Evolutionary conservation across 2,888 invertebrate genomes (phyloP).

Genomic region (Julus scanicus): DNA sequence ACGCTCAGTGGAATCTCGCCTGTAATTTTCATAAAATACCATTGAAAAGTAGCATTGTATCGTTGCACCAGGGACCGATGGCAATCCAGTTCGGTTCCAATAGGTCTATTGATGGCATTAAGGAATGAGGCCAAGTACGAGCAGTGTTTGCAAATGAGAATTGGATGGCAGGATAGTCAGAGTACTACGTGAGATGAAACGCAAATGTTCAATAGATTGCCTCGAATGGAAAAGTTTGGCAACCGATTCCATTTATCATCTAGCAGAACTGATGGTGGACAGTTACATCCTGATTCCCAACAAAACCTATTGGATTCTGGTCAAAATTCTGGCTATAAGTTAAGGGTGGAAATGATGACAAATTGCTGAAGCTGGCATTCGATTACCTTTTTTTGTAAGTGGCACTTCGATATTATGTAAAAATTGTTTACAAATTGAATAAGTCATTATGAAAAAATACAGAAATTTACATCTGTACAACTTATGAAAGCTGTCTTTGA

Average conservation of each 20-base stretch:
- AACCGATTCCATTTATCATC: slow-evolving; percentile 6
- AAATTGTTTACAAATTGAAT: background rate
- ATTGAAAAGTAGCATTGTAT: background rate
- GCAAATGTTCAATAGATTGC: background rate
- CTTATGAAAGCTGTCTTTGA: too few species aligned
- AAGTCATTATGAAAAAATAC: background rate
- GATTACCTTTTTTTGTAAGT: background rate
- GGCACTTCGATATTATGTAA: background rate
- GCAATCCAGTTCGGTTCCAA: background rate
- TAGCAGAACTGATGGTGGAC: background rate
- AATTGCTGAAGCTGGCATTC: background rate
- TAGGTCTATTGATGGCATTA: slow-evolving; percentile 8
- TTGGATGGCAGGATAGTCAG: background rate
- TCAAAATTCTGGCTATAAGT: background rate
- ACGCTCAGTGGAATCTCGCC: background rate
- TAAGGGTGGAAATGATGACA: background rate
- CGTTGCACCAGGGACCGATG: background rate
- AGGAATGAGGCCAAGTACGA: slow-evolving; percentile 21
- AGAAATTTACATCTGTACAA: too few species aligned
- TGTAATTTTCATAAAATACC: background rate
- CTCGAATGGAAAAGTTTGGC: slow-evolving; percentile 13
- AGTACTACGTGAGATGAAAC: background rate
- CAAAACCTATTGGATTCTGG: slow-evolving; percentile 1
- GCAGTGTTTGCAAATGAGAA: slow-evolving; percentile 14
- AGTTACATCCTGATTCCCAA: background rate